Percentiles rank a stretch among this genome's conserved stretches.
phyloP scores from a whole-genome alignment of 2,113 vertebrate genomes.

The Acrocephalus kingi region DNA sequence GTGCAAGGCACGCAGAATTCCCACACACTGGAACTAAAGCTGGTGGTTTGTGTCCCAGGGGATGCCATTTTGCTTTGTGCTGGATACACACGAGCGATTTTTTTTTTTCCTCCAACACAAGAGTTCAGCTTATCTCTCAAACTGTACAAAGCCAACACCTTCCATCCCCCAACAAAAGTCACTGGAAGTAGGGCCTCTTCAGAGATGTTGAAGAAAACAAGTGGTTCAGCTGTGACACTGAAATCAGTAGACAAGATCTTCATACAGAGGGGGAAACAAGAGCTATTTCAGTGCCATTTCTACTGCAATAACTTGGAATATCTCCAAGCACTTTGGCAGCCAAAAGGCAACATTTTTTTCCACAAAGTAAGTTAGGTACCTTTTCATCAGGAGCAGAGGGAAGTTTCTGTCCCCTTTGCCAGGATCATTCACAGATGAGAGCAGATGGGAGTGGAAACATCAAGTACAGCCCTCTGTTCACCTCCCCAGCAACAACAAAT shows the following conservation, averaged over 20 bases:
- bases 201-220: neutral
- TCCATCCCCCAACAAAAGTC: neutral
- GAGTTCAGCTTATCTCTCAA: neutral
- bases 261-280: neutral
- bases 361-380: neutral
- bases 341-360: neutral
- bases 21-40: neutral
- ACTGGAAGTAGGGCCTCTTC: neutral
- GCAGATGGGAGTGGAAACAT: neutral
- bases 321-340: neutral
- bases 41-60: neutral
- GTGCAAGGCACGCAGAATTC: neutral
- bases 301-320: neutral
- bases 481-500: neutral
- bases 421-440: neutral
- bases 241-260: neutral
- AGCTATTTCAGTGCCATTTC: neutral
- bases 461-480: neutral
- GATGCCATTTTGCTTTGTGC: neutral
- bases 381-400: neutral
- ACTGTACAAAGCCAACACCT: neutral
- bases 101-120: rapidly evolving
- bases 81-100: rapidly evolving
- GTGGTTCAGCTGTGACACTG: neutral
- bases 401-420: neutral